Conservation (phyloP, 2,797 vertebrate genomes). For the Sibirionetta formosa region DNA sequence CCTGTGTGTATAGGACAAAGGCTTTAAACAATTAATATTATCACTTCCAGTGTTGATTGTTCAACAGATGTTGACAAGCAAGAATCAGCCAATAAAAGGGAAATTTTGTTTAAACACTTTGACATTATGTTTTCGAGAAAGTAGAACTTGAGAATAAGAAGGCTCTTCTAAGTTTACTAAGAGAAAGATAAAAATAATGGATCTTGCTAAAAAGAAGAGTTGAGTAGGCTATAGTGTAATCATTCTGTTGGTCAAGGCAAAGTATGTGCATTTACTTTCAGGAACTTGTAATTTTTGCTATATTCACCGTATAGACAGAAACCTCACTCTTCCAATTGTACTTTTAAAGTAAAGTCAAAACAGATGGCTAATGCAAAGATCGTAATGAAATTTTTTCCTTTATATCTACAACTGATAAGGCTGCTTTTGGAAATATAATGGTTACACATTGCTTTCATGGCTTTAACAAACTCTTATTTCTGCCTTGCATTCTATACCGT, state of each 20-base stretch:
- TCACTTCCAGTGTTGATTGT: background rate
- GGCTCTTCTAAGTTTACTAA: background rate
- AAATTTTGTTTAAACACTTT: background rate
- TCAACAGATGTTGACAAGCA: background rate
- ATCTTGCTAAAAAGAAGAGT: background rate
- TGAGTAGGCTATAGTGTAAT: background rate
- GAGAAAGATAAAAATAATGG: background rate
- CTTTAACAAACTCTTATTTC: constrained; percentile 85
- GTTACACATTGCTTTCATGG: constrained; percentile 86
- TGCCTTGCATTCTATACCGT: constrained; percentile 87
- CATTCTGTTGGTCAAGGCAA: constrained; percentile 1
- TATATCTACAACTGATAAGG: constrained; percentile 89
- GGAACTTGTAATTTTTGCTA: constrained; percentile 39
- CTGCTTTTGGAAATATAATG: constrained; percentile 91
- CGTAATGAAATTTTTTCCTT: constrained; percentile 88
- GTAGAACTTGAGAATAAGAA: background rate
- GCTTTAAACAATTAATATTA: background rate
- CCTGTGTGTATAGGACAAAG: fast-evolving
- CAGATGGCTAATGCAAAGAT: constrained; percentile 89
- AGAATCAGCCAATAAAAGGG: background rate
- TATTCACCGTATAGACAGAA: constrained; percentile 23
- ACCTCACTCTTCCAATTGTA: constrained; percentile 35
- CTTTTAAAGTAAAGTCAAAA: constrained; percentile 91
- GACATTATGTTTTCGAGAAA: background rate
- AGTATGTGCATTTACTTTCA: background rate